These are phyloP conservation scores for Drosophila parabipectinata DNA, from an alignment of 1,140 invertebrate species.

Conservation along the genomic window DNA sequence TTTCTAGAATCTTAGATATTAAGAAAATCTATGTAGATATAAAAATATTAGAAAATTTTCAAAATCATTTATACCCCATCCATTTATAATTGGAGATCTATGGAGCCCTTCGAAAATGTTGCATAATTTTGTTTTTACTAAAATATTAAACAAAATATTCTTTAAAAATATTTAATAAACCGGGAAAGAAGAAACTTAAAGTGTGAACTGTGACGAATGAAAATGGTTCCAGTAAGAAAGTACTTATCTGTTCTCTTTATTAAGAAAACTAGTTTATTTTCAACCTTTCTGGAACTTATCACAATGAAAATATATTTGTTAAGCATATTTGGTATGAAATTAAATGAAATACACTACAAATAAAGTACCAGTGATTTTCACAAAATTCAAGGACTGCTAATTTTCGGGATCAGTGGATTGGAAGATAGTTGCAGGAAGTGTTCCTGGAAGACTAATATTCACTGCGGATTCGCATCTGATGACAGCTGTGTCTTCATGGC, in stretches of 20 bases:
- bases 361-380: neutral
- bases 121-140: no score
- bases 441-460: neutral
- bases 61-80: no score
- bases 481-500: neutral
- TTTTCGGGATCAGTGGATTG: neutral
- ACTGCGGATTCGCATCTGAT: slow-evolving; percentile 2
- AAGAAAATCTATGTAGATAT: no score
- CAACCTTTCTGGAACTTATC: neutral
- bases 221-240: neutral
- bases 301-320: neutral
- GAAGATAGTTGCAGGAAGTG: neutral
- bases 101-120: no score
- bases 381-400: neutral
- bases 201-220: neutral
- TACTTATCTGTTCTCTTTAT: neutral
- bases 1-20: no score
- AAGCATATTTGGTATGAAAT: neutral
- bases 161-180: neutral
- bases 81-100: no score
- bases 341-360: no score
- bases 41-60: no score
- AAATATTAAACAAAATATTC: neutral
- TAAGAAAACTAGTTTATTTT: no score
- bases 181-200: no score